A percentile compares a stretch with the other conserved stretches of the same genome.
These are phyloP conservation scores for Sebastes schlegelii DNA, from an alignment of 2,113 vertebrate genomes.

Conservation along the genomic window DNA sequence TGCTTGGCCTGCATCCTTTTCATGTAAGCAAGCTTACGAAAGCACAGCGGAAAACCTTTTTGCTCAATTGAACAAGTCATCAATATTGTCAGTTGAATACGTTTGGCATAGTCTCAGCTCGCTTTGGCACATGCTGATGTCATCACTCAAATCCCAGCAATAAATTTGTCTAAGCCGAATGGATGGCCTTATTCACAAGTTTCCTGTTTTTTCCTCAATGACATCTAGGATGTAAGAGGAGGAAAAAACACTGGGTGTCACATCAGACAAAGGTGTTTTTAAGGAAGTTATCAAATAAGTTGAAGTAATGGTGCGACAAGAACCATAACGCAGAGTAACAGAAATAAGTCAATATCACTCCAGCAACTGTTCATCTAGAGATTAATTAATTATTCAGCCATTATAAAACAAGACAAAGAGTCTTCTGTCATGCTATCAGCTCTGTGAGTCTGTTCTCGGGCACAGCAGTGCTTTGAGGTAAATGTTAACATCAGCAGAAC, in stretches of 20 bases:
- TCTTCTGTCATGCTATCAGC: background rate
- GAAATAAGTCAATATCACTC: background rate
- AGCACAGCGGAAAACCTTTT: background rate
- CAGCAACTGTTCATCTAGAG: background rate
- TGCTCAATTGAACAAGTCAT: constrained; percentile 20
- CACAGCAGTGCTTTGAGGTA: background rate
- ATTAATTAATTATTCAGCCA: background rate
- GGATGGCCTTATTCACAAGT: constrained; percentile 1
- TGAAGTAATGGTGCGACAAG: background rate
- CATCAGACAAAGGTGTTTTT: background rate
- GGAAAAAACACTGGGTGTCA: background rate
- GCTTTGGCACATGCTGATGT: constrained; percentile 8
- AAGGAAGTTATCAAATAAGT: background rate
- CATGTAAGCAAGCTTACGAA: constrained; percentile 1
- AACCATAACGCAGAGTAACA: background rate
- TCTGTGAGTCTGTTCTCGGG: background rate
- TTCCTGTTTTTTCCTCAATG: constrained; percentile 11
- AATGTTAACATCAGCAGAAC: background rate
- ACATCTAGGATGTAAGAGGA: background rate
- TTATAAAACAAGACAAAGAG: background rate
- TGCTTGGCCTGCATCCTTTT: constrained; percentile 7
- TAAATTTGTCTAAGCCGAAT: background rate
- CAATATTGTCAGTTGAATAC: constrained; percentile 11
- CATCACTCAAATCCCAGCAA: constrained; percentile 7
- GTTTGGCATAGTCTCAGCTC: background rate